A percentile compares a stretch with the other conserved stretches of the same genome.
phyloP scores from a whole-genome alignment of 2,888 invertebrate species.

The Linnaemya vulpina region DNA sequence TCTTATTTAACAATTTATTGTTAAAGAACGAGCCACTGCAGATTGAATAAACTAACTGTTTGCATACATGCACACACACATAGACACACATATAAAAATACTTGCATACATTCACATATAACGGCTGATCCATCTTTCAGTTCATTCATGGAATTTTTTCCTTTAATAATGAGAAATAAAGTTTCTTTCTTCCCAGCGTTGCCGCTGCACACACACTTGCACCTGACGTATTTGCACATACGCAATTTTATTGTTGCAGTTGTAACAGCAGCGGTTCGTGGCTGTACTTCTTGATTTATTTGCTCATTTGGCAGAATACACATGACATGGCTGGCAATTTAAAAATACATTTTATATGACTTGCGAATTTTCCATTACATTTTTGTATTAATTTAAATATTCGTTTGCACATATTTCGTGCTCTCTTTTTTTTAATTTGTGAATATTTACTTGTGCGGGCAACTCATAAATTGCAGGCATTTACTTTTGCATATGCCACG shows the following conservation, averaged over 20 bases:
- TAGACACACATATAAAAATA: background rate
- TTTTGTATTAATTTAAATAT: slow-evolving; percentile 68
- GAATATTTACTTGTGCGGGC: slow-evolving; percentile 58
- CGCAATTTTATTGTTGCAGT: slow-evolving; percentile 24
- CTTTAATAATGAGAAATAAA: slow-evolving; percentile 56
- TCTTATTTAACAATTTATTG: slow-evolving; percentile 61
- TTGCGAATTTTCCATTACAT: slow-evolving; percentile 51
- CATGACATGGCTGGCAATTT: slow-evolving; percentile 42
- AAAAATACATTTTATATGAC: slow-evolving; percentile 18
- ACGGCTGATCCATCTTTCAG: background rate
- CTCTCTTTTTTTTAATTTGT: background rate
- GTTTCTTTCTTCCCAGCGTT: slow-evolving; percentile 44
- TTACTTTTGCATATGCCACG: background rate
- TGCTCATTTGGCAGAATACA: slow-evolving; percentile 53
- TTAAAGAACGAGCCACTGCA: slow-evolving; percentile 61
- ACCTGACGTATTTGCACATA: background rate
- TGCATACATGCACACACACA: slow-evolving; percentile 9
- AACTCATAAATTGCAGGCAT: slow-evolving; percentile 65
- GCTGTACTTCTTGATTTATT: slow-evolving; percentile 62
- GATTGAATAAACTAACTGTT: slow-evolving; percentile 7
- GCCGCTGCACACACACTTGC: slow-evolving; percentile 25
- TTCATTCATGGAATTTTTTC: slow-evolving; percentile 34
- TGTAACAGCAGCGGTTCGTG: slow-evolving; percentile 3
- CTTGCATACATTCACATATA: too few species aligned
- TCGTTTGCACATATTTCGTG: slow-evolving; percentile 12